A percentile compares a stretch with the other conserved stretches of the same genome.
These are phyloP conservation scores for Erinaceus europaeus DNA, from an alignment of 2,113 vertebrate species.

Conservation along the genomic window DNA sequence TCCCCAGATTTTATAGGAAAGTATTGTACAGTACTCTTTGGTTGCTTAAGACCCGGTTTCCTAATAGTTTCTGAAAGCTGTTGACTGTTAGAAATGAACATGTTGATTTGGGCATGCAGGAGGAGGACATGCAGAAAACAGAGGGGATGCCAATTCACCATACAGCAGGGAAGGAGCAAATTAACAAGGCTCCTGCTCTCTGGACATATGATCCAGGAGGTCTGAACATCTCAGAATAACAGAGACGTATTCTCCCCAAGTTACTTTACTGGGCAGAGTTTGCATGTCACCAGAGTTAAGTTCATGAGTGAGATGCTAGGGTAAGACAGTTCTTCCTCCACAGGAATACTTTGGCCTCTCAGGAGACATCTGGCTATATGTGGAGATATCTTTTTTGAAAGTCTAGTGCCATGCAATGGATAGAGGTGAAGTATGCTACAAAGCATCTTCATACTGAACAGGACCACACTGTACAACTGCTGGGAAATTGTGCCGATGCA, in stretches of 20 bases:
- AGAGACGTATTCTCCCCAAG: conserved; percentile 53
- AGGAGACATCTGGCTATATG: neutral
- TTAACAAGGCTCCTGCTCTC: conserved; percentile 61
- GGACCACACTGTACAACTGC: neutral
- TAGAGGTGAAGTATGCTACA: neutral
- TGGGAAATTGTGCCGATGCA: no score
- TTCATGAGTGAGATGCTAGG: neutral
- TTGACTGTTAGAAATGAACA: conserved; percentile 75
- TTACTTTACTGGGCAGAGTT: conserved; percentile 29
- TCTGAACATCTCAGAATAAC: conserved; percentile 59
- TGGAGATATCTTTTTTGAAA: neutral
- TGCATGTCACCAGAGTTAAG: neutral
- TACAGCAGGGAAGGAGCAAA: conserved; percentile 71
- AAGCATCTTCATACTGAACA: neutral
- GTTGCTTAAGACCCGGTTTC: conserved; percentile 62
- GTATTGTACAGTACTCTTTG: conserved; percentile 41
- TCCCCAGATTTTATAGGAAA: conserved; percentile 43
- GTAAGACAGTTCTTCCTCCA: neutral
- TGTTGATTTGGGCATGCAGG: conserved; percentile 67
- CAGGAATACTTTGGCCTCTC: no score
- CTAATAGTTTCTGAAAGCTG: conserved; percentile 71
- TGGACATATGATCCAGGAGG: conserved; percentile 57
- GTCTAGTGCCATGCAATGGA: neutral
- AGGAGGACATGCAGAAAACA: conserved; percentile 64
- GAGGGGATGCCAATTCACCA: conserved; percentile 65